Conservation (phyloP, 2,888 invertebrate genomes). For the Diabrotica balteata region DNA sequence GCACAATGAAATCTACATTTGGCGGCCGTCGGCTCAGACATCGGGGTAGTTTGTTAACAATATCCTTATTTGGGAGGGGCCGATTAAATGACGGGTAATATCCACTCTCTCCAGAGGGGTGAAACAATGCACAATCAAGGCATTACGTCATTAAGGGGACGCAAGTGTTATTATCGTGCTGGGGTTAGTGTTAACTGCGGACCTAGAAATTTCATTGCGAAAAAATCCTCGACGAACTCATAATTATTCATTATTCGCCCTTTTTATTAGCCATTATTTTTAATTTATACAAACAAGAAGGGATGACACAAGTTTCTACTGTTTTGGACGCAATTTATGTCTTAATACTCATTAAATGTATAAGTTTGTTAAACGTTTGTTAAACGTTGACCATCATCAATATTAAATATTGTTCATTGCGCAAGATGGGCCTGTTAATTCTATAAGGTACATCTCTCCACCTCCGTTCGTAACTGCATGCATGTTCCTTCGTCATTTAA, state of each 20-base stretch:
- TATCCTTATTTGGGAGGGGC: constrained; percentile 58
- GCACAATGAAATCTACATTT: constrained; percentile 35
- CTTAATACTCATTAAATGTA: too few relatives aligned
- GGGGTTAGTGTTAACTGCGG: constrained; percentile 37
- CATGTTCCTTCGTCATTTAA: too few relatives aligned
- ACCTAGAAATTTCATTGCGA: constrained; percentile 26
- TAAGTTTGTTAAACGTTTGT: too few relatives aligned
- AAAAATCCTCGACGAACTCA: constrained; percentile 16
- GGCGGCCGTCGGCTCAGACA: constrained; percentile 27
- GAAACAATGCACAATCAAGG: constrained; percentile 62
- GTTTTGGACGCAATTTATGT: too few relatives aligned
- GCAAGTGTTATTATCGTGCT: constrained; percentile 52
- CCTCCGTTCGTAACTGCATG: too few relatives aligned
- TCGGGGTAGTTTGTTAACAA: constrained; percentile 58
- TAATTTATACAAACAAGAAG: constrained; percentile 14
- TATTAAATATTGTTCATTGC: too few relatives aligned
- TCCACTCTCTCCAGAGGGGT: constrained; percentile 51
- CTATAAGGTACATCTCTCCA: too few relatives aligned
- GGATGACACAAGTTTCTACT: too few relatives aligned
- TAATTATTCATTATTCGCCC: constrained; percentile 21
- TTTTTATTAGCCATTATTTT: constrained; percentile 12
- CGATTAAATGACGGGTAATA: constrained; percentile 59
- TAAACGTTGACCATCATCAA: too few relatives aligned
- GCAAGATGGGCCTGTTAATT: too few relatives aligned
- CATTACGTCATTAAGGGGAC: constrained; percentile 59